Conservation (phyloP, 2,113 vertebrate species). For the Pachycephala philippinensis region DNA sequence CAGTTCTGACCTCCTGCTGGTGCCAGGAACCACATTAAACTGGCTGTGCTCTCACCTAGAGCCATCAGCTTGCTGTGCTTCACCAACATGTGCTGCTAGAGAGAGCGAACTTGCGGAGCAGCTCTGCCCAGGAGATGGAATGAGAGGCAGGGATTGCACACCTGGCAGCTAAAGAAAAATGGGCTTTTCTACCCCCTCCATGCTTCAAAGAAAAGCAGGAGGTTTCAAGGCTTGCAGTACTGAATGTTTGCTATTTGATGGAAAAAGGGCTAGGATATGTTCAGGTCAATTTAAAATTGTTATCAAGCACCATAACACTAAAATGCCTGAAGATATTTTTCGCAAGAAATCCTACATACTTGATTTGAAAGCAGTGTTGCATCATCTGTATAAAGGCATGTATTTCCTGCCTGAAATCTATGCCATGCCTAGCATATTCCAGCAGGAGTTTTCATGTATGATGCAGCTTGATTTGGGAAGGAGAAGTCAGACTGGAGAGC, state of each 20-base stretch:
- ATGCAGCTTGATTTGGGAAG: not conserved
- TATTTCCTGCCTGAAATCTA: not conserved
- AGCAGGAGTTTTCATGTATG: accelerated
- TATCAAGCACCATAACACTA: not conserved
- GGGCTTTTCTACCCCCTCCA: not conserved
- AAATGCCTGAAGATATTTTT: not conserved
- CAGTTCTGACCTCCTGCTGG: not conserved
- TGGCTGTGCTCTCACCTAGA: not conserved
- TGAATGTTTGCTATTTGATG: not conserved
- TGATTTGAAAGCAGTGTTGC: not conserved
- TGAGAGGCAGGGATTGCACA: not conserved
- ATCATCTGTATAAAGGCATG: not conserved
- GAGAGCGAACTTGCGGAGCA: not conserved
- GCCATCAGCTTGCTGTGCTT: not conserved
- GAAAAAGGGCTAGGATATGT: not conserved
- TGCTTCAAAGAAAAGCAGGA: not conserved
- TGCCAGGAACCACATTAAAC: not conserved
- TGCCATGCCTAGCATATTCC: no score
- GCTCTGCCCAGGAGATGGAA: not conserved
- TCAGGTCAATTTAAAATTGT: not conserved
- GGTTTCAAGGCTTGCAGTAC: not conserved
- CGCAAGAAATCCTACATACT: not conserved
- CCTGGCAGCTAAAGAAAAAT: not conserved
- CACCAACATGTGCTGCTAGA: not conserved
- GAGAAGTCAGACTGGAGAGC: not conserved